phyloP scores from a whole-genome alignment of 2,888 invertebrate genomes.

The Nomada flava region DNA sequence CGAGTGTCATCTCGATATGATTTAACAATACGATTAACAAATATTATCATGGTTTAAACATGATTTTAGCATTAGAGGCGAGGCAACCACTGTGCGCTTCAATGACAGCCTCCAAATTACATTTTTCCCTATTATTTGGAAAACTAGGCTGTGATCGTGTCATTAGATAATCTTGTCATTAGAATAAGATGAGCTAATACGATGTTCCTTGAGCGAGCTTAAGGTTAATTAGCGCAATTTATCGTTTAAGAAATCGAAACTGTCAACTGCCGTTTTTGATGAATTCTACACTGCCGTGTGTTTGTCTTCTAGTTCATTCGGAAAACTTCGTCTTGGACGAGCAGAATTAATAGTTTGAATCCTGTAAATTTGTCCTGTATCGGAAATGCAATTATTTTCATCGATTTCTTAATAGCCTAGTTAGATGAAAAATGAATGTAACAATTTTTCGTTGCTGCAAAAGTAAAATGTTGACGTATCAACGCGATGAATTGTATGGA shows the following conservation, averaged over 20 bases:
- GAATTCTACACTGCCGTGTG: neutral
- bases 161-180: constrained; percentile 19
- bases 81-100: neutral
- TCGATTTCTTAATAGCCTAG: too few relatives aligned
- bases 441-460: too few relatives aligned
- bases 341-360: neutral
- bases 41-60: neutral
- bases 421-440: too few relatives aligned
- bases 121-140: constrained; percentile 11
- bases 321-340: neutral
- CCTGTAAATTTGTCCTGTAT: neutral
- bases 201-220: constrained; percentile 30
- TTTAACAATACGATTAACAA: constrained; percentile 15
- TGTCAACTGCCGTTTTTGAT: constrained; percentile 13
- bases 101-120: neutral
- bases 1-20: neutral
- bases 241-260: constrained; percentile 56
- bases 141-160: too few relatives aligned
- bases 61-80: neutral
- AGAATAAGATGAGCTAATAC: constrained; percentile 47
- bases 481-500: neutral
- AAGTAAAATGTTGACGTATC: neutral
- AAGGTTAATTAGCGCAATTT: constrained; percentile 59
- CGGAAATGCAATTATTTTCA: too few relatives aligned
- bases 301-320: neutral